A percentile compares a stretch with the other conserved stretches of the same genome.
These are phyloP conservation scores for Cotesia glomerata DNA, from an alignment of 1,140 invertebrate species.

Conservation along the genomic window DNA sequence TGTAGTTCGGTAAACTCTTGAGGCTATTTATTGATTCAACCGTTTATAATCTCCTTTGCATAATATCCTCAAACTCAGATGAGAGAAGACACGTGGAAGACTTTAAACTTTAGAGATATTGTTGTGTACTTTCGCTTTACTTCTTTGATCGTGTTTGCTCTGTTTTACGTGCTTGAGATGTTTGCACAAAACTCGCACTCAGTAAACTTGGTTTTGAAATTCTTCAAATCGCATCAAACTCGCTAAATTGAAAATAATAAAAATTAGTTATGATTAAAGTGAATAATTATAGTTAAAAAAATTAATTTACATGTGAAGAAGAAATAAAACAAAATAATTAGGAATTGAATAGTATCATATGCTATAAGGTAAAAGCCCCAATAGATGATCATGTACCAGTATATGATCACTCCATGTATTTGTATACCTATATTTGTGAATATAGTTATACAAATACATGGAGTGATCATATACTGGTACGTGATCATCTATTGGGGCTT, in stretches of 20 bases:
- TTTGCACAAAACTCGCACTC: background rate
- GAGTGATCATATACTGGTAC: too few species aligned
- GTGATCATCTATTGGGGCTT: too few species aligned
- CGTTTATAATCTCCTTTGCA: background rate
- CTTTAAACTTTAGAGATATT: background rate
- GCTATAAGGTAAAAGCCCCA: too few species aligned
- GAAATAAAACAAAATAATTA: too few species aligned
- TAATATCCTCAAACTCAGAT: background rate
- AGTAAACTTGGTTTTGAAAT: background rate
- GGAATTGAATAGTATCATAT: too few species aligned
- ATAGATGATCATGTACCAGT: too few species aligned
- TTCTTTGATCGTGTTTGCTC: background rate
- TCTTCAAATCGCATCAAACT: background rate
- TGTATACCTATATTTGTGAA: too few species aligned
- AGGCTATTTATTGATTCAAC: conserved; percentile 5
- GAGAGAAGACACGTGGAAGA: conserved; percentile 7
- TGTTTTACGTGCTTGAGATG: background rate
- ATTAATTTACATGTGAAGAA: background rate
- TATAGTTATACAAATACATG: too few species aligned
- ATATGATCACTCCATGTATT: too few species aligned
- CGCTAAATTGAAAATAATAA: background rate
- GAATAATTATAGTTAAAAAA: background rate
- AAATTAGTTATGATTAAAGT: background rate
- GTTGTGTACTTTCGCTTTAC: background rate
- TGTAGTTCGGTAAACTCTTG: conserved; percentile 8